Base-by-base conservation (phyloP, 2,113 vertebrate species). In the Hyla sarda region DNA sequence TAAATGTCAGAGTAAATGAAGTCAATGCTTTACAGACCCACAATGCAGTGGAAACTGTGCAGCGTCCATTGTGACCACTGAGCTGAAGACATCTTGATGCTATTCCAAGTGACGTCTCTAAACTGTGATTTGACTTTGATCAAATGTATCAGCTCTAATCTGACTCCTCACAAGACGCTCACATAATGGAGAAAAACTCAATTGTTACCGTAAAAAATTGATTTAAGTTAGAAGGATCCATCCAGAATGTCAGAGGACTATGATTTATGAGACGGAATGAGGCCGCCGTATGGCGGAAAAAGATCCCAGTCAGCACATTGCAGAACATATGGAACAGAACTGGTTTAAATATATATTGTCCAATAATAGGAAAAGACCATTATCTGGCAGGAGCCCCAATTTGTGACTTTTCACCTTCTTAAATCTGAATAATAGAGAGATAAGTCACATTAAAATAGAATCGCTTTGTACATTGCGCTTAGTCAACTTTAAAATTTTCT, bases 261-360 rank as follows among this genome's bases (percentile, higher is more conserved):
- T 82, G 21, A 52, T 85, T 89, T 76, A 2, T 85, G 85, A 47
- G 54, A 82, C 75, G n/a, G 75, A 88, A 87, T 90, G 89, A 88
- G 88, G 52, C 84, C 30, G 54, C 82, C 75, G 87, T 90, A 89
- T 89, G 0, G 48, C 45, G 28, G n/a, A 75, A 47, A 84, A 77
- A 50, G 25, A 47, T 32, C 45, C 8, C 7, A 19, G 67, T 41
- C 67, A 71, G 67, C 67, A 71, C 67, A 52, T 50, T 16, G n/a
- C 9, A 34, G 6, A 25, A 54, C 14, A 32, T 54, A 77, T 52
- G 47, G 6, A 77, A 52, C 6, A 77, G 30, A 77, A 77, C 25
- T 32, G 48, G 16, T 19, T 52, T 14, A 32, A 10, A 32, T 30
- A 77, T 54, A 52, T 30, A 48, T 17, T 5, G n/a, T 50, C 47